Evolutionary conservation across 1,140 invertebrate species (phyloP).

Genomic region (Drosophila parvula): DNA sequence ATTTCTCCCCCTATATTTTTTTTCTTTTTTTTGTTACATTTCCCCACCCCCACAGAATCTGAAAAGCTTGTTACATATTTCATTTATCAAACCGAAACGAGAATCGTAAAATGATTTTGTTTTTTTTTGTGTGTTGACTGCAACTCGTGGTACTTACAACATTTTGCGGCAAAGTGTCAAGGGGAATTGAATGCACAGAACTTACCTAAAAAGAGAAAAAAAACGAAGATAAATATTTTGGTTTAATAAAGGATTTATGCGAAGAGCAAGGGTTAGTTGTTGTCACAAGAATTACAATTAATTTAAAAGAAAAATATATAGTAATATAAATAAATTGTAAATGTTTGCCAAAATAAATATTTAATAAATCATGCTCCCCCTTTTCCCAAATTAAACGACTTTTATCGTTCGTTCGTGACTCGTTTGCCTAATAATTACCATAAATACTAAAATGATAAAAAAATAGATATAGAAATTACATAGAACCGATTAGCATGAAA

Average conservation of each 20-base stretch:
- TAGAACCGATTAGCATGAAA: constrained; percentile 4
- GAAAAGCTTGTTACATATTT: constrained; percentile 63
- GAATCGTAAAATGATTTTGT: constrained; percentile 15
- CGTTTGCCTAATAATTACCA: background rate
- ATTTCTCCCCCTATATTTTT: constrained; percentile 4
- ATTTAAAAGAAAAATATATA: background rate
- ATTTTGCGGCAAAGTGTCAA: constrained; percentile 31
- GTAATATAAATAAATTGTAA: background rate
- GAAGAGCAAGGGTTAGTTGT: background rate
- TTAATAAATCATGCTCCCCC: too few species aligned
- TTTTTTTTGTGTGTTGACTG: constrained; percentile 16
- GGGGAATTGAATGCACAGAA: constrained; percentile 12
- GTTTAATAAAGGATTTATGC: background rate
- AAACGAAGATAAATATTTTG: background rate
- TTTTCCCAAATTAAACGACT: background rate
- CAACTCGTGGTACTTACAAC: constrained; percentile 64
- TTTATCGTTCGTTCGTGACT: background rate
- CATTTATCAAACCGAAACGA: constrained; percentile 55
- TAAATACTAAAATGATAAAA: background rate
- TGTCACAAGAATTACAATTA: background rate
- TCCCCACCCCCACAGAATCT: constrained; percentile 37
- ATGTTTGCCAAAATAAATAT: background rate
- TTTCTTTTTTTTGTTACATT: too few species aligned
- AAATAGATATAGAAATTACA: too few species aligned
- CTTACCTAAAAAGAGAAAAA: constrained; percentile 69